These are phyloP conservation scores for Malachius bipustulatus DNA, from an alignment of 2,888 invertebrate genomes.

Conservation along the genomic window DNA sequence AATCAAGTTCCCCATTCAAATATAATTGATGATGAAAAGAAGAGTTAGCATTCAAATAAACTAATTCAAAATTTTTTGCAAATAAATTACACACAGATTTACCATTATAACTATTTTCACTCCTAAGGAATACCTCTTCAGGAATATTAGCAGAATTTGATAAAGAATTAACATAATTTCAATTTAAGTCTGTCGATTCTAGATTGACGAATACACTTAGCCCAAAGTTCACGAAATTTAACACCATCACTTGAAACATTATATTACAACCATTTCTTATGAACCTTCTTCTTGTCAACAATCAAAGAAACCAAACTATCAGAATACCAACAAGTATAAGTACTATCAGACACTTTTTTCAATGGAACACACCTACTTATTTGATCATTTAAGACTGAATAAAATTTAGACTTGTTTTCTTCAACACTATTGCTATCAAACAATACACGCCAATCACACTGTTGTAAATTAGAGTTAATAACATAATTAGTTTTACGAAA, in stretches of 20 bases:
- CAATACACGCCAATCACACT: no score
- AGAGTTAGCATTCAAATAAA: constrained; percentile 2
- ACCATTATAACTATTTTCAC: constrained; percentile 3
- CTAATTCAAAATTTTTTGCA: no score
- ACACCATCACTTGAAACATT: constrained; percentile 4
- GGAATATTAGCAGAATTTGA: no score
- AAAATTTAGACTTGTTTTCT: no score
- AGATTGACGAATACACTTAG: not conserved
- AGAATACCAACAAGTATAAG: constrained; percentile 1
- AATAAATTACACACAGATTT: constrained; percentile 7
- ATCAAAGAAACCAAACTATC: constrained; percentile 2
- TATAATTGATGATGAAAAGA: constrained; percentile 6
- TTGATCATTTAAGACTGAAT: constrained; percentile 5
- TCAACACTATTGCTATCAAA: no score
- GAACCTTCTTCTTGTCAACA: constrained; percentile 2
- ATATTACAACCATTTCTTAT: not conserved
- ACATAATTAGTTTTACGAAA: constrained; percentile 8
- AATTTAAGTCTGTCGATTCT: no score
- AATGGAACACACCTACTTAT: constrained; percentile 6
- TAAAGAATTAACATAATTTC: no score
- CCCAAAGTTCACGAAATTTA: constrained; percentile 5
- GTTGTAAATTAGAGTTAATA: constrained; percentile 4
- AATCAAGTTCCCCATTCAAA: constrained; percentile 8
- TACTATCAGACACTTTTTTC: no score
- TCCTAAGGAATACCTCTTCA: no score